Conservation (phyloP, 1,140 invertebrate species). For the Leptonema lineaticorne region DNA sequence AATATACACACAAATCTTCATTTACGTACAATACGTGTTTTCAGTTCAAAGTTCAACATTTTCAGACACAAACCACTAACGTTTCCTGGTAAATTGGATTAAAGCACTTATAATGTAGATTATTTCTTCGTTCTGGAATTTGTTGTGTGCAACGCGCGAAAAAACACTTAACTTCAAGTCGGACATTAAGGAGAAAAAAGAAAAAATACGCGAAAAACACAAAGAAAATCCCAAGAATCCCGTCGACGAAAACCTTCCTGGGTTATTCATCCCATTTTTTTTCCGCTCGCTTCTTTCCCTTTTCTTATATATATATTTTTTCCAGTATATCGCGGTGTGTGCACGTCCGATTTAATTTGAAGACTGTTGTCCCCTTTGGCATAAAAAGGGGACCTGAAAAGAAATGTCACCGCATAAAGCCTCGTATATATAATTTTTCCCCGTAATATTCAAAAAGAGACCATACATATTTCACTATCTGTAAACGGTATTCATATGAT, state of each 20-base stretch:
- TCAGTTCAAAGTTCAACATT: too few relatives aligned
- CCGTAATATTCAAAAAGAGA: too few relatives aligned
- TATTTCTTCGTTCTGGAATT: background rate
- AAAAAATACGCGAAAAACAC: background rate
- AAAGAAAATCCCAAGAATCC: background rate
- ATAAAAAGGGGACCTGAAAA: slow-evolving; percentile 21
- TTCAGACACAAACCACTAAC: background rate
- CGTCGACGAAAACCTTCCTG: background rate
- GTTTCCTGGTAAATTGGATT: background rate
- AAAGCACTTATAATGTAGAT: background rate
- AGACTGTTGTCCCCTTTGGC: too few relatives aligned
- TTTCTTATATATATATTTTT: too few relatives aligned
- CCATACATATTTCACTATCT: too few relatives aligned
- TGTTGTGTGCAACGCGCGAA: background rate
- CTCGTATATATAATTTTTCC: slow-evolving; percentile 5
- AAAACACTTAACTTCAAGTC: background rate
- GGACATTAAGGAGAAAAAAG: background rate
- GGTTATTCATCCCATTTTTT: background rate
- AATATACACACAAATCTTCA: too few relatives aligned
- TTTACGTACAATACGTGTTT: too few relatives aligned
- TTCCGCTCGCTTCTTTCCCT: background rate
- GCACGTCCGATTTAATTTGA: slow-evolving; percentile 23
- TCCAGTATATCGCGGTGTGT: background rate
- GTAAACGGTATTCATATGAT: too few relatives aligned
- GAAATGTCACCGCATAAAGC: slow-evolving; percentile 21